Evolutionary conservation across 2,113 vertebrate species (phyloP).

Genomic region (Bubo scandiacus): DNA sequence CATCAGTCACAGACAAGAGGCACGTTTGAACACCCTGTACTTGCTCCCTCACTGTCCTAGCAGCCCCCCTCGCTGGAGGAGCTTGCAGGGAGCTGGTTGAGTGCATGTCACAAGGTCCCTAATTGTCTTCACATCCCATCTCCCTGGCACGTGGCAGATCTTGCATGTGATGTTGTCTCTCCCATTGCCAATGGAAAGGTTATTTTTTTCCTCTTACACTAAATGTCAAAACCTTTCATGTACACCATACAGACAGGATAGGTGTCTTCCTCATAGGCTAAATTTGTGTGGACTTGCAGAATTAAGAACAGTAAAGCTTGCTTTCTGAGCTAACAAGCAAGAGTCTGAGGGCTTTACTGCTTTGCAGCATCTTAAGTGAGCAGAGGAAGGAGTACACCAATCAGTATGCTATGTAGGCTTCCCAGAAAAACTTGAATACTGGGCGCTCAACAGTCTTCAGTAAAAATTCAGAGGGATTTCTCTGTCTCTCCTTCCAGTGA

Average conservation of each 20-base stretch:
- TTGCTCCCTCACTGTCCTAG: not conserved
- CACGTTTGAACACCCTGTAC: not conserved
- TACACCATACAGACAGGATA: not conserved
- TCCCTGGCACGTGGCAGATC: fast-evolving
- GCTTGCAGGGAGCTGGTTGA: not conserved
- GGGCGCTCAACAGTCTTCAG: not conserved
- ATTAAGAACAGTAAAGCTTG: not conserved
- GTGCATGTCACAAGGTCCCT: not conserved
- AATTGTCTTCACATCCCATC: not conserved
- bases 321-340: not conserved
- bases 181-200: not conserved
- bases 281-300: not conserved
- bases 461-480: conserved; percentile 11
- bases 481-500: not conserved
- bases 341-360: not conserved
- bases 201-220: not conserved
- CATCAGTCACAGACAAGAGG: not conserved
- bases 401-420: not conserved
- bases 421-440: not conserved
- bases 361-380: not conserved
- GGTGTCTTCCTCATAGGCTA: not conserved
- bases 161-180: fast-evolving
- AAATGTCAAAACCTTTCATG: not conserved
- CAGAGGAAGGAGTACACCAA: not conserved
- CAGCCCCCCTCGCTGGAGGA: not conserved